Evolutionary conservation across 2,113 vertebrate species (phyloP), one percentile per base, ranked within the genome.

Genomic region (Hyperopisus bebe): DNA sequence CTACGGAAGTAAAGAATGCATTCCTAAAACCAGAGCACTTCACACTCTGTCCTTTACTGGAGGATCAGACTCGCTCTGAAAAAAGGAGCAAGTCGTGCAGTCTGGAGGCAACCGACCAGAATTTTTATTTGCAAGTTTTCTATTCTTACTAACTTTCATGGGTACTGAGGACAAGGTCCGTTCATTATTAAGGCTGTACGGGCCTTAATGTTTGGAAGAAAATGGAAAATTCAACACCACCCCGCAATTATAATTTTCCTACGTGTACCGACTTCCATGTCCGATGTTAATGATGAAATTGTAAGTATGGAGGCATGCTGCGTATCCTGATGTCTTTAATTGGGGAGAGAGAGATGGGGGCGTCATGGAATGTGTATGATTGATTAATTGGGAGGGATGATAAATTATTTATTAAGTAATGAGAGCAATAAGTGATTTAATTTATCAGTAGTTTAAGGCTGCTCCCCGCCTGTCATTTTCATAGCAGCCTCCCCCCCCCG

Each of bases 341-440:
- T 88, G 86, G 27, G n/a, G 47, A 15, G 17, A 39, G 17, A 39
- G 13, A 15, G 53, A 88, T 10, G 87, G 55, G 51, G 87, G 8
- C 27, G 2, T 31, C 15, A 53, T 80, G 70, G 90, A 83, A 35
- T 55, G 77, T 21, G 35, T 62, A 83, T 90, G 90, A 90, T 90
- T 90, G 90, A 90, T 90, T 82, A 90, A 90, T 90, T 88, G 87
- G 44, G 86, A 55, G 86, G 48, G 21, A 88, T 47, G 86, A 62
- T 90, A 88, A 55, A 88, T 90, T 88, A 90, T 84, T 90, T 90
- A 88, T 90, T 80, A 83, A 90, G 86, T 88, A 90, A 90, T 66
- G 87, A 88, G 90, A 83, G 86, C 62, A 21, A 84, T 90, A 90
- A 90, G 87, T 39, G 74, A 74, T 90, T 90, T 88, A 88, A 90